A percentile compares a stretch with the other conserved stretches of the same genome.
phyloP scores from a whole-genome alignment of 92 coral and sea anemone species.

The Metridium senile region DNA sequence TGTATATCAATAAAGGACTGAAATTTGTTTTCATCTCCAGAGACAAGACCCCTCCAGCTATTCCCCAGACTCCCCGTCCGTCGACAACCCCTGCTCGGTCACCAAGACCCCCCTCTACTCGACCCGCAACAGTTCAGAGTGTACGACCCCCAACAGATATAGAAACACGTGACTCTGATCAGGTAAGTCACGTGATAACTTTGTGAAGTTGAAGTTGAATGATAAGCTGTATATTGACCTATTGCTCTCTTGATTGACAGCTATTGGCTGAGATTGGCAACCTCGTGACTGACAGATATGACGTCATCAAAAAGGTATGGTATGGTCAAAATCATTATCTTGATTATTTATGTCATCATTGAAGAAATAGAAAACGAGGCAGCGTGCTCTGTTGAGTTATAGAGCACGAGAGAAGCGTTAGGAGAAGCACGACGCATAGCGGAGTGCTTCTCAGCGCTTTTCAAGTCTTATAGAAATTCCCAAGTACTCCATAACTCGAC shows the following conservation, averaged over 20 bases:
- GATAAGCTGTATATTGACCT: too few species aligned
- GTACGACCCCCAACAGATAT: constrained; percentile 24
- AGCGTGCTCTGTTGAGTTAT: too few species aligned
- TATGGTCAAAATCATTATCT: background rate
- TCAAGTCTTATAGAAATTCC: too few species aligned
- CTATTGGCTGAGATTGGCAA: constrained; percentile 63
- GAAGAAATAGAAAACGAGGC: too few species aligned
- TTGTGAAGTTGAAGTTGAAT: too few species aligned
- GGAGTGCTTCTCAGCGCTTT: too few species aligned
- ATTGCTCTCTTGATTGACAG: constrained; percentile 32
- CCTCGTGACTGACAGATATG: constrained; percentile 70
- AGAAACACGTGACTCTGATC: constrained; percentile 35
- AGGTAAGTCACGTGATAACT: constrained; percentile 25
- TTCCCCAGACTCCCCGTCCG: constrained; percentile 13
- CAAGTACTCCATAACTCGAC: too few species aligned
- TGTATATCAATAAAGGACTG: too few species aligned
- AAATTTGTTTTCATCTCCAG: too few species aligned
- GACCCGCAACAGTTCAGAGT: constrained; percentile 41
- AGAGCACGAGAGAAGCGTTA: too few species aligned
- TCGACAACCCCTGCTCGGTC: constrained; percentile 8
- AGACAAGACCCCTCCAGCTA: background rate
- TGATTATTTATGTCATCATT: background rate
- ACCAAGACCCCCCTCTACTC: constrained; percentile 39
- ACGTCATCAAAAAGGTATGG: constrained; percentile 71
- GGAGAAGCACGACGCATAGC: too few species aligned